Evolutionary conservation across 2,113 vertebrate species (phyloP).

Genomic region (Phyllopteryx taeniolatus): DNA sequence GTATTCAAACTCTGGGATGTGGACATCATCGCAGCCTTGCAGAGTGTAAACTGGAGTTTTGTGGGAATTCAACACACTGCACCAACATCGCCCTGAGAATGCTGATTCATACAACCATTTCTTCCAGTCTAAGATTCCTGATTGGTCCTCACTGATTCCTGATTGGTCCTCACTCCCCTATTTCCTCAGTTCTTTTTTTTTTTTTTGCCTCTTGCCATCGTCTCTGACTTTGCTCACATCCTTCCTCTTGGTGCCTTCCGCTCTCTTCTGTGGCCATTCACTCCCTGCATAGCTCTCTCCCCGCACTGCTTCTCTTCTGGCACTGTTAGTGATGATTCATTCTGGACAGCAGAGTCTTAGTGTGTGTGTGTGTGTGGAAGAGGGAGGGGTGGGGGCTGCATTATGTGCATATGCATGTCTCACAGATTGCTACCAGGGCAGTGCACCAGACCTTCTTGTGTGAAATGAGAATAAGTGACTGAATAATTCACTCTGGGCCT

Average conservation of each 20-base stretch:
- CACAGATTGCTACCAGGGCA: conserved; percentile 28
- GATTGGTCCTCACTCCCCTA: background rate
- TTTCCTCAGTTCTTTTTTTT: conserved; percentile 4
- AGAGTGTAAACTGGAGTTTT: conserved; percentile 12
- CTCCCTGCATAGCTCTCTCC: conserved; percentile 7
- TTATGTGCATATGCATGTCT: conserved; percentile 42
- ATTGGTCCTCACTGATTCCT: background rate
- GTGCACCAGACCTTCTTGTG: conserved; percentile 52
- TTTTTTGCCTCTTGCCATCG: conserved; percentile 1
- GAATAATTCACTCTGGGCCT: conserved; percentile 55
- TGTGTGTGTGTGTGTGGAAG: conserved; percentile 25
- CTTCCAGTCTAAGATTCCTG: conserved; percentile 2
- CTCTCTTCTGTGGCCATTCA: conserved; percentile 11
- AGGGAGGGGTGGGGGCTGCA: background rate
- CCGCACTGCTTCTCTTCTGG: conserved; percentile 38
- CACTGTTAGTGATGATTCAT: conserved; percentile 59
- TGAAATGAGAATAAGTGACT: conserved; percentile 68
- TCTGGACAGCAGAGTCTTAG: conserved; percentile 48
- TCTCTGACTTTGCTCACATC: conserved; percentile 23
- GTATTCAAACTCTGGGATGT: background rate
- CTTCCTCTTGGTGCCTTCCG: conserved; percentile 19
- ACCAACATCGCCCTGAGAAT: conserved; percentile 7
- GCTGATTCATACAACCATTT: conserved; percentile 34
- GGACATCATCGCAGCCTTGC: conserved; percentile 12
- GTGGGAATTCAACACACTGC: conserved; percentile 4